phyloP scores from a whole-genome alignment of 2,888 invertebrate species.

The Ptychoptera contaminata region DNA sequence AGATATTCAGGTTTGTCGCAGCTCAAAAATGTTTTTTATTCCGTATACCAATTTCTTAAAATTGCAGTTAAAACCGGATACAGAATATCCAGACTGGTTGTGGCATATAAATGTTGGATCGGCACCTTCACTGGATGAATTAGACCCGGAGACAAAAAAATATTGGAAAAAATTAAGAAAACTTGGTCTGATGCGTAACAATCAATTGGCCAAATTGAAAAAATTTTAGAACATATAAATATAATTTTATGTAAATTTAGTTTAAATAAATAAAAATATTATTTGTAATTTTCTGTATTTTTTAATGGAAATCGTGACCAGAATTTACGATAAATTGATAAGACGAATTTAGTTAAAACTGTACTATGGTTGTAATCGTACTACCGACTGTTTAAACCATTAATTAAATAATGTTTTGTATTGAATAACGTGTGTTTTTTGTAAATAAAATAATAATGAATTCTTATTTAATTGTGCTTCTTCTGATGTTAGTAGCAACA shows the following conservation, averaged over 20 bases:
- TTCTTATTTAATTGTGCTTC: not conserved
- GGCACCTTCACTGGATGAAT: constrained; percentile 47
- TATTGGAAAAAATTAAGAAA: constrained; percentile 69
- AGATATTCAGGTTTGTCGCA: constrained; percentile 51
- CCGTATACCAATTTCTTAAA: not conserved
- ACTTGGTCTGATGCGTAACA: constrained; percentile 45
- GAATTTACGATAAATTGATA: not conserved
- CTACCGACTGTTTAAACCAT: too few species aligned
- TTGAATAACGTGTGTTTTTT: too few species aligned
- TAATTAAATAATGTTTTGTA: too few species aligned
- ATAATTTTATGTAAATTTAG: not conserved
- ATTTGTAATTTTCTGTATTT: not conserved
- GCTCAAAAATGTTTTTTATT: too few species aligned
- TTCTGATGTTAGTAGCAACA: not conserved
- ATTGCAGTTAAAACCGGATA: constrained; percentile 43
- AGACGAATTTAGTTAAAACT: too few species aligned
- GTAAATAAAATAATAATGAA: too few species aligned
- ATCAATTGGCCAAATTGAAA: constrained; percentile 40
- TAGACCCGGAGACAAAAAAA: constrained; percentile 60
- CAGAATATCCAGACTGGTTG: constrained; percentile 86
- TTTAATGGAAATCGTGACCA: not conserved
- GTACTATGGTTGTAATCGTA: too few species aligned
- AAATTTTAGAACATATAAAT: constrained; percentile 34
- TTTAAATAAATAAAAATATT: not conserved
- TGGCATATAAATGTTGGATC: constrained; percentile 57